Base-by-base conservation (phyloP, 2,113 vertebrate species). In the Tychaedon coryphoeus region DNA sequence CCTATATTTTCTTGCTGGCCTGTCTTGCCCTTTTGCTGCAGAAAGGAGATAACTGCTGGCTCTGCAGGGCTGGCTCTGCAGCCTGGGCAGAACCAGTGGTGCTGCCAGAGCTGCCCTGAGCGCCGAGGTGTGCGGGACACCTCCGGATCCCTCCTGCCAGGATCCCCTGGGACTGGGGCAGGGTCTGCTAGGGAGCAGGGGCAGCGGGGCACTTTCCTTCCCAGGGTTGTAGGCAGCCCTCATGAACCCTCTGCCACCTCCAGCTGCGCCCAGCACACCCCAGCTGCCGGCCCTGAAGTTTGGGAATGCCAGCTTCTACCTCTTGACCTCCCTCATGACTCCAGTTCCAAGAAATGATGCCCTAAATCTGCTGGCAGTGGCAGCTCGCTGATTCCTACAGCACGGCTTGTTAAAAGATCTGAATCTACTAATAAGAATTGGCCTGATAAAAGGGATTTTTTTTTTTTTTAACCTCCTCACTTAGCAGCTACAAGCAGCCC, bases 361-460 rank as follows among this genome's bases (percentile, higher is more conserved):
- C 92, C 92, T 92, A 77, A 93, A 90, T 90, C 78, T 92, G 64
- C 86, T 74, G 47, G 64, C 69, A 84, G 7, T 74, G 93, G 83
- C 93, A 92, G 60, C 78, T 93, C 2, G 0, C 71, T 45, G 75
- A 67, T 93, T 97, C 88, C 78, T 96, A 16, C 0, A 1, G 75
- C 71, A 45, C 2, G 75, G 72, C 75, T 85, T 28, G 45, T 92
- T 91, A 65, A 64, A 89, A 92, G 83, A 94, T 87, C 86, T 64
- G 74, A 89, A 94, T 92, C 86, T 93, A 57, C 90, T 97, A 86
- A 96, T 92, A 96, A 85, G 85, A 96, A 74, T 51, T 94, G 94
- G 95, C 81, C 93, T 96, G 92, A 88, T 92, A 94, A 94, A 92
- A 84, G 65, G 19, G 67, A 47, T 9, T 38, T 58, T 92, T 89